Evolutionary conservation across 2,888 invertebrate genomes (phyloP), one percentile per base, ranked within the genome.

Genomic region (Camponotus fellah): DNA sequence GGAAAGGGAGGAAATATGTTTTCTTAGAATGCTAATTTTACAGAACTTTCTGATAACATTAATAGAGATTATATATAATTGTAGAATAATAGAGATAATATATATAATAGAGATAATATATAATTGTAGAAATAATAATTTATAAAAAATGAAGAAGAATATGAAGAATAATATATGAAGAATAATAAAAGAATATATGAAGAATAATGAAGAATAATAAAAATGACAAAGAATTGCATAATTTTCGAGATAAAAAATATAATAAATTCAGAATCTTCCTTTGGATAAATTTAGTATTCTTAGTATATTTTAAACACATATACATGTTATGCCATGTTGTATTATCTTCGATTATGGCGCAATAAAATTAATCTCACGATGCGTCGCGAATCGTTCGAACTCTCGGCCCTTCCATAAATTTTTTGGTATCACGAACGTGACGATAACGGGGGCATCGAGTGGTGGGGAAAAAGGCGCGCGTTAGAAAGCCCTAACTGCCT

Each of bases 401-500:
- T 79, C 32, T 1, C 58, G 21, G 43, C 49, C 53, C 53, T 75
- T 79, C 60, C 68, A 37, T 58, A 80, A 40, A 75, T 43, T 85
- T 76, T 87, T 80, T 34, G 32, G 56, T 81, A 76, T 84, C 66
- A 65, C 12, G 37, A 69, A 53, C 58, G 14, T 14, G 64, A 56
- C 68, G 88, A 89, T 86, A 89, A 79, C 74, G 86, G 64, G n/a
- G 56, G 62, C 37, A 53, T 2, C 17, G 12, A 12, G 34, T 75
- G 85, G 84, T 79, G 86, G 90, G 90, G 88, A 82, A 83, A 65
- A 74, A 49, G 77, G 82, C 81, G 86, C 87, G 86, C 83, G 91
- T 90, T 90, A 89, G 89, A 90, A 89, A 89, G 90, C 89, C 86
- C 88, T 86, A 89, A 89, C 86, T 88, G 91, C 83, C 86, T 87